Evolutionary conservation across 1,140 invertebrate genomes (phyloP), one percentile per base, ranked within the genome.

Genomic region (Bombus sibiricus): DNA sequence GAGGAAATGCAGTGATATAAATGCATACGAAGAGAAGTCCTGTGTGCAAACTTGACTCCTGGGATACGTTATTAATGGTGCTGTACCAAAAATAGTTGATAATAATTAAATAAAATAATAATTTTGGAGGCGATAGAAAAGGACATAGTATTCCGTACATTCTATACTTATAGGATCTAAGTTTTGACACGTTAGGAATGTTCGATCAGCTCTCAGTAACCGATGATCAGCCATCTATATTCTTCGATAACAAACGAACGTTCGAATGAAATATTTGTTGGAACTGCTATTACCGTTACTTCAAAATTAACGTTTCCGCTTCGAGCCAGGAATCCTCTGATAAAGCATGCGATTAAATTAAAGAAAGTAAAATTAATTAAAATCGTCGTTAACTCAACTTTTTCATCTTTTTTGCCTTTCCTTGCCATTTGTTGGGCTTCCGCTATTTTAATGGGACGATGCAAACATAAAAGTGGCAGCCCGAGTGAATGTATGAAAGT

Each of bases 61-160:
- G 78, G 82, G 85, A 90, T 88, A 83, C 82, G 84, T 90, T 90
- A 90, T 88, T 88, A 80, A 90, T 90, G 76, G 82, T 74, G 82
- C 41, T 86, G 76, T 82, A 80, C 85, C 74, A 59, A 75, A 88
- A 90, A 90, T 87, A 78, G 88, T 90, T 53, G 18, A 53, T 53
- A 53, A 22, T 53, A 8, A 53, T 53, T 18, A 53, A 88, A 90
- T 88, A 85, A 90, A 88, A 90, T 90, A 86, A 88, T 86, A 90
- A 90, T 90, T 90, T 90, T 88, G 79, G 62, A 76, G 6, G 80
- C 64, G 81, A 84, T 85, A 83, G 84, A 84, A 81, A 84, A 62
- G 39, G 37, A 72, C 78, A 77, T 47, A 76, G 77, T 81, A 87
- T 89, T 81, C 80, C 71, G 37, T 74, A 25, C 71, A 59, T 59